These are phyloP conservation scores for Triplophysa siluroides DNA, from an alignment of 2,113 vertebrate genomes.

Conservation along the genomic window DNA sequence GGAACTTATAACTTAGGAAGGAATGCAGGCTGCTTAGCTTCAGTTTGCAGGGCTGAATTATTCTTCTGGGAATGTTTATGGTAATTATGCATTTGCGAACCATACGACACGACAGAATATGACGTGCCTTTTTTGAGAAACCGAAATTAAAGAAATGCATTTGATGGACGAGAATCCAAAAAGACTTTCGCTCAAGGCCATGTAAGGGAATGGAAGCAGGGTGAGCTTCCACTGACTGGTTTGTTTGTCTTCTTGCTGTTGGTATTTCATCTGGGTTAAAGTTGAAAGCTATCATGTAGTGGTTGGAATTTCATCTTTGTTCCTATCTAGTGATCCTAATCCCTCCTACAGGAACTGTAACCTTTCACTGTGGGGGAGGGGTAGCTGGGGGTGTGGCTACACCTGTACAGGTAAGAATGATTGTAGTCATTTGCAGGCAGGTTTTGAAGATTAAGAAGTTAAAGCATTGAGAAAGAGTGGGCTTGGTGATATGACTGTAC, in stretches of 20 bases:
- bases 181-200: not conserved
- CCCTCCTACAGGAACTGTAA: slow-evolving; percentile 54
- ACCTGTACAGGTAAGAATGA: slow-evolving; percentile 50
- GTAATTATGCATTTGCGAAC: slow-evolving; percentile 15
- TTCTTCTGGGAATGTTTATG: slow-evolving; percentile 21
- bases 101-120: not conserved
- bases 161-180: not conserved
- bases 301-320: slow-evolving; percentile 41
- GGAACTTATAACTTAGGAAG: slow-evolving; percentile 32
- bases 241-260: slow-evolving; percentile 51
- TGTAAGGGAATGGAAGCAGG: slow-evolving; percentile 29
- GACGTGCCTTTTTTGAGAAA: slow-evolving; percentile 4
- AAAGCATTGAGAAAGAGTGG: not conserved
- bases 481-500: not conserved
- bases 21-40: slow-evolving; percentile 23
- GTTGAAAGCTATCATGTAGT: slow-evolving; percentile 57
- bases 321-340: slow-evolving; percentile 62
- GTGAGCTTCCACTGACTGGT: slow-evolving; percentile 37
- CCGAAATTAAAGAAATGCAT: slow-evolving; percentile 4
- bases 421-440: slow-evolving; percentile 54
- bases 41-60: not conserved
- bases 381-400: not conserved
- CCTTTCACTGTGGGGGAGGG: not conserved
- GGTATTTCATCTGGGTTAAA: slow-evolving; percentile 53
- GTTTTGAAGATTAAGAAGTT: not conserved